Conservation (phyloP, 2,113 vertebrate genomes). For the Galemys pyrenaicus region DNA sequence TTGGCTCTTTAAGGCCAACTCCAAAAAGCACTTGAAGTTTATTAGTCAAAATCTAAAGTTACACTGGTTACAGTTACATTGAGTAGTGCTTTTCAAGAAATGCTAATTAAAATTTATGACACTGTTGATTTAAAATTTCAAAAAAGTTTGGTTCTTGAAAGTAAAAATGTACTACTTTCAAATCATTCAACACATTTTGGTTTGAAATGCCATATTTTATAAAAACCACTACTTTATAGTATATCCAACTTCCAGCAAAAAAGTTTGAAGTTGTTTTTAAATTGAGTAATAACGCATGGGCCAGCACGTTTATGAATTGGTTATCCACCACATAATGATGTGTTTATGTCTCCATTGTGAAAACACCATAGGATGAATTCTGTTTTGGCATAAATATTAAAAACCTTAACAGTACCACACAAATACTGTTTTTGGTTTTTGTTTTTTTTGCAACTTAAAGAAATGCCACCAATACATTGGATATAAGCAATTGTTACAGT, state of each 20-base stretch:
- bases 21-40: conserved; percentile 62
- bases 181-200: conserved; percentile 22
- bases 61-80: conserved; percentile 76
- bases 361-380: conserved; percentile 45
- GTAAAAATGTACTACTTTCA: conserved; percentile 57
- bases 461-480: conserved; percentile 29
- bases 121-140: conserved; percentile 50
- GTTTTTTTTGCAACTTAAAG: conserved; percentile 67
- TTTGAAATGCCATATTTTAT: conserved; percentile 60
- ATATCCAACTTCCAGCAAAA: neutral
- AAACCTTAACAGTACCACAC: conserved; percentile 36
- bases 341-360: conserved; percentile 25
- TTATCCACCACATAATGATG: neutral
- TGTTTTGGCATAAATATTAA: conserved; percentile 3
- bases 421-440: conserved; percentile 65
- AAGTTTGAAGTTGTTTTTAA: neutral
- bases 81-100: conserved; percentile 77
- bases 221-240: conserved; percentile 55
- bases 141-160: conserved; percentile 49
- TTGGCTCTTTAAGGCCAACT: conserved; percentile 64
- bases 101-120: conserved; percentile 12
- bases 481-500: conserved; percentile 54
- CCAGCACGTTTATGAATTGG: neutral
- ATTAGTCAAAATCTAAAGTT: conserved; percentile 56
- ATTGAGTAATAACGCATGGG: conserved; percentile 27